Percentiles rank a stretch among this genome's conserved stretches.
These are phyloP conservation scores for Tetraodon nigroviridis DNA, from an alignment of 2,113 vertebrate species.

Conservation along the genomic window DNA sequence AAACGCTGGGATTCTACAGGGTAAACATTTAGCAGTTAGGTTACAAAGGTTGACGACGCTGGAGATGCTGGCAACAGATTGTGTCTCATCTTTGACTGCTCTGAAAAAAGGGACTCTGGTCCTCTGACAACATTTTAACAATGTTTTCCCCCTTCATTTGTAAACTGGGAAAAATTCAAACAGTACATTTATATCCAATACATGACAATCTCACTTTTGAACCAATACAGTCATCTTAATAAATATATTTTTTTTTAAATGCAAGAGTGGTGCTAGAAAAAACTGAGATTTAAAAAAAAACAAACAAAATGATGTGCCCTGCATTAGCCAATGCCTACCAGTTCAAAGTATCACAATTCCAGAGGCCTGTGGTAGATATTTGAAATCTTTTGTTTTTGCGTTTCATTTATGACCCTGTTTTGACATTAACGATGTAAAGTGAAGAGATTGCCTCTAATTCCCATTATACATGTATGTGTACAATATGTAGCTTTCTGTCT, in stretches of 20 bases:
- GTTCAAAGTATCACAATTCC: slow-evolving; percentile 68
- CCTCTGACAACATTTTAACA: slow-evolving; percentile 81
- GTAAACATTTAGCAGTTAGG: slow-evolving; percentile 16
- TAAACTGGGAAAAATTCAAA: slow-evolving; percentile 97
- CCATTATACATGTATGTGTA: slow-evolving; percentile 30
- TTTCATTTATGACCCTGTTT: slow-evolving; percentile 80
- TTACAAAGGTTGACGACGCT: slow-evolving; percentile 69
- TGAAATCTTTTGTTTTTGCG: slow-evolving; percentile 42
- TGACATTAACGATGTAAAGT: slow-evolving; percentile 51
- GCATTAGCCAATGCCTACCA: slow-evolving; percentile 58
- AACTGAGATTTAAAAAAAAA: slow-evolving; percentile 75
- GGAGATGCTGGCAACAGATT: slow-evolving; percentile 82
- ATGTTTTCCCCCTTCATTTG: slow-evolving; percentile 90
- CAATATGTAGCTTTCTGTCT: slow-evolving; percentile 52
- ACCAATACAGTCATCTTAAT: slow-evolving; percentile 41
- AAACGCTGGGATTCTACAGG: slow-evolving; percentile 75
- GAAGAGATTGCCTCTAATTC: slow-evolving; percentile 56
- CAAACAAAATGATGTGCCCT: slow-evolving; percentile 63
- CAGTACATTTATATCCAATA: slow-evolving; percentile 96
- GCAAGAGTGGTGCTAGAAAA: slow-evolving; percentile 30
- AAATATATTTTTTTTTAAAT: not conserved
- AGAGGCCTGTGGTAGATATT: slow-evolving; percentile 78
- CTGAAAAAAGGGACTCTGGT: slow-evolving; percentile 79
- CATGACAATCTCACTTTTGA: slow-evolving; percentile 82
- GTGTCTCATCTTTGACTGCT: slow-evolving; percentile 67